phyloP scores from a whole-genome alignment of 2,888 invertebrate species.

The Ctena decussata region DNA sequence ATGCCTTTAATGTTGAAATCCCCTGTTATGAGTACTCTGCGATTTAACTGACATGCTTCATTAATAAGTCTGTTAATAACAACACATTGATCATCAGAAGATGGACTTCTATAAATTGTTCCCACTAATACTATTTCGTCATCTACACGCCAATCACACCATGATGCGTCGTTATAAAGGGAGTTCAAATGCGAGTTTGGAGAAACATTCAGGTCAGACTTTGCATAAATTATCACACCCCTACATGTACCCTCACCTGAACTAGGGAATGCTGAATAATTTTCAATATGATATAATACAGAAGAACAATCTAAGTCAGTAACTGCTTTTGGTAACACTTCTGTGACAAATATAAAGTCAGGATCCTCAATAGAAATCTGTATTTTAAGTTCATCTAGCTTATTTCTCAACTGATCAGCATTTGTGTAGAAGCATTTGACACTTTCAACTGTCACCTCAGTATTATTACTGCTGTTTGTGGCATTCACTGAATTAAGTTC shows the following conservation, averaged over 20 bases:
- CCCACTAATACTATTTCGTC: neutral
- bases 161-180: neutral
- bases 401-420: conserved; percentile 35
- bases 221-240: conserved; percentile 35
- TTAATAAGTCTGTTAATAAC: neutral
- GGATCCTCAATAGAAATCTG: conserved; percentile 14
- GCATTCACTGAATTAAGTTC: neutral
- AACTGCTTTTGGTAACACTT: neutral
- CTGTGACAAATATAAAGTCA: conserved; percentile 35
- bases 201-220: conserved; percentile 19
- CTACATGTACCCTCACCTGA: conserved; percentile 1
- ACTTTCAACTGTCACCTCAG: neutral
- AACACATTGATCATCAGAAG: neutral
- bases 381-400: conserved; percentile 19
- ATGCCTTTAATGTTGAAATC: conserved; percentile 35
- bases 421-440: conserved; percentile 28
- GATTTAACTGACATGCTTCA: neutral
- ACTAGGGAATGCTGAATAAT: conserved; percentile 16
- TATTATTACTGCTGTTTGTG: neutral
- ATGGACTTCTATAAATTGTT: conserved; percentile 8
- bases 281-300: conserved; percentile 3
- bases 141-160: conserved; percentile 7
- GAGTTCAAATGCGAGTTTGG: conserved; percentile 8
- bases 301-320: conserved; percentile 8
- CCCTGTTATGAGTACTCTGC: conserved; percentile 19